These are phyloP conservation scores for Trachops cirrhosus DNA, from an alignment of 2,797 vertebrate genomes.

Conservation along the genomic window DNA sequence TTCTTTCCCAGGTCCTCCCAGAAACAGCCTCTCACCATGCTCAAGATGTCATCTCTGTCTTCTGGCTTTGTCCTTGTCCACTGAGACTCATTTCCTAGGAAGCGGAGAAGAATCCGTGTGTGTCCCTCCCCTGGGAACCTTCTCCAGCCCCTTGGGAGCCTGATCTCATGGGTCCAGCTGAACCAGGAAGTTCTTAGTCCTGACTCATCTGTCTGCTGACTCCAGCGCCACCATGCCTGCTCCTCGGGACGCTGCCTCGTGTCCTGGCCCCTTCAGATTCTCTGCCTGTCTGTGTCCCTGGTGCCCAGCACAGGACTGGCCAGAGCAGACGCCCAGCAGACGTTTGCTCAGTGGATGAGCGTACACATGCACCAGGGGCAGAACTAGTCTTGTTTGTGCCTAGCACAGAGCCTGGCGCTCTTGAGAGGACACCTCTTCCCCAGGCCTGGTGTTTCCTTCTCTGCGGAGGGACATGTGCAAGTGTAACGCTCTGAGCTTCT, in stretches of 20 bases:
- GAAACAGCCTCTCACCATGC: conserved; percentile 48
- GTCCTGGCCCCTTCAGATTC: not conserved
- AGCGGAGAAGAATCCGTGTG: conserved; percentile 32
- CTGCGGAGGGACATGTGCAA: not conserved
- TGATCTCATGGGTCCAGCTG: not conserved
- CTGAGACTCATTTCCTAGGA: conserved; percentile 68
- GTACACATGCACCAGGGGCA: not conserved
- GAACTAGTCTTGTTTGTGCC: not conserved
- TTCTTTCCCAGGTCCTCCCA: not conserved
- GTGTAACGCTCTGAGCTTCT: not conserved
- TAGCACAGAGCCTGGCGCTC: not conserved
- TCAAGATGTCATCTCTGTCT: conserved; percentile 47
- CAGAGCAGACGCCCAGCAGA: not conserved
- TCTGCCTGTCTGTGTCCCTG: not conserved
- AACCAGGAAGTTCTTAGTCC: conserved; percentile 27
- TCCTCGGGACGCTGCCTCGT: not conserved
- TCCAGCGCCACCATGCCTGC: not conserved
- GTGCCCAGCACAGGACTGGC: not conserved
- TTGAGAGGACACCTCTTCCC: not conserved
- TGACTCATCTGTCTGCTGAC: not conserved
- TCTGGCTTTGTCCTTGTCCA: conserved; percentile 50
- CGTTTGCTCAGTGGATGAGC: not conserved
- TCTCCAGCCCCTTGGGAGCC: not conserved
- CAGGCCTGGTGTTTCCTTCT: not conserved
- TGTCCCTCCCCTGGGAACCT: not conserved